Evolutionary conservation across 2,888 invertebrate species (phyloP).

Genomic region (Agrilus cyanescens): DNA sequence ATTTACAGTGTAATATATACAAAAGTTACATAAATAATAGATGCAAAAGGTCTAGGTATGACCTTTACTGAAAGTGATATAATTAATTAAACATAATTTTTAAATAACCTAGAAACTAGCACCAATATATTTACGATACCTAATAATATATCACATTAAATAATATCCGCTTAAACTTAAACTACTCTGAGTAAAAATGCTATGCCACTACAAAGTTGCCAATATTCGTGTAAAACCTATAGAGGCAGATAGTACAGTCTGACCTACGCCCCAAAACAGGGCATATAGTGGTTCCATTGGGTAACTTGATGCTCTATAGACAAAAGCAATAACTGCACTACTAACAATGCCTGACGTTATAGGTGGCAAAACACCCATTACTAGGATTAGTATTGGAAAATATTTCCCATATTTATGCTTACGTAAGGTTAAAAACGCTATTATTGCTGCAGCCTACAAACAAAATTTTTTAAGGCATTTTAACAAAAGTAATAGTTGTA

Average conservation of each 20-base stretch:
- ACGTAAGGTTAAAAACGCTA: slow-evolving; percentile 81
- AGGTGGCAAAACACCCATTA: slow-evolving; percentile 84
- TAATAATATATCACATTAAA: too few species aligned
- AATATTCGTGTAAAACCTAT: slow-evolving; percentile 88
- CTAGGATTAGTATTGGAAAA: slow-evolving; percentile 75
- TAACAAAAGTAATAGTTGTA: too few species aligned
- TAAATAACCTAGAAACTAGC: too few species aligned
- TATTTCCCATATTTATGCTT: slow-evolving; percentile 94
- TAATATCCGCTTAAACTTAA: too few species aligned
- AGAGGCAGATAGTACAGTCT: slow-evolving; percentile 78
- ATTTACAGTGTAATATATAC: slow-evolving; percentile 30
- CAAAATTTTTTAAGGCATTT: slow-evolving; percentile 4
- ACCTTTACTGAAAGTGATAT: too few species aligned
- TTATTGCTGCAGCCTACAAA: slow-evolving; percentile 64
- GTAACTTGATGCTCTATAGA: slow-evolving; percentile 80
- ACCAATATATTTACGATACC: too few species aligned
- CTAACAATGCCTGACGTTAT: slow-evolving; percentile 78
- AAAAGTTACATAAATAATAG: slow-evolving; percentile 20
- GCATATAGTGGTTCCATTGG: slow-evolving; percentile 87
- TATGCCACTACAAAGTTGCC: slow-evolving; percentile 63
- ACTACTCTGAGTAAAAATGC: background rate
- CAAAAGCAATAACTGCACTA: slow-evolving; percentile 88
- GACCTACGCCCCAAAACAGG: slow-evolving; percentile 89
- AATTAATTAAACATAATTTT: too few species aligned
- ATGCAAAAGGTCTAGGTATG: too few species aligned